Base-by-base conservation (phyloP, 2,888 invertebrate genomes). In the Sarcophaga caerulescens region DNA sequence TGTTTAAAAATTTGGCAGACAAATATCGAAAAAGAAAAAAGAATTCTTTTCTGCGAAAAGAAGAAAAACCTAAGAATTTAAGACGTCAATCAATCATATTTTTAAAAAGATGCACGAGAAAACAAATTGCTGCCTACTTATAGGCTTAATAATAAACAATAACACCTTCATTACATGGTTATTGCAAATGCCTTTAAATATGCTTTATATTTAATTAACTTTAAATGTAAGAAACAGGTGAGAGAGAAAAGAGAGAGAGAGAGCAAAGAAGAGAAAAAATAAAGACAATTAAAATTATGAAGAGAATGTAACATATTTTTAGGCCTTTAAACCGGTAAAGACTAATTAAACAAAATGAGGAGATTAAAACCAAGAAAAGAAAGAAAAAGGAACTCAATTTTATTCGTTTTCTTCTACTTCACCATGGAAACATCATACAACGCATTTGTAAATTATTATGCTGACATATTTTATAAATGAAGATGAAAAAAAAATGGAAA, bases 401-500 rank as follows among this genome's bases (percentile, higher is more conserved):
- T n/a, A 0, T n/a, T 14, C 19, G n/a, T 45, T 11, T 68, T 23
- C 25, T 14, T 62, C 19, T 35, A 19, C 65, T 8, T 19, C 10
- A 14, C 5, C 14, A 57, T 57, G 57, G 21, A 19, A 12, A 68
- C 68, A 68, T 52, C n/a, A 71, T 45, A n/a, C 35, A 23, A 14
- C 25, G 57, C 23, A 60, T 62, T 11, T 70, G 76, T 47, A 73
- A 60, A 66, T 47, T 35, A 70, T 70, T 63, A 47, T 68, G 44
- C 62, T 63, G 73, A 74, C 69, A 84, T 23, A 74, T 69, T 84
- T 84, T 74, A 14, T 57, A 69, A 84, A 79, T 74, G 25, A 23
- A 25, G 5, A 63, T 0, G 23, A 23, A 5, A 23, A 14, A 47
- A 3, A 47, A 47, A 47, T n/a, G 4, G 3, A 17, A 14, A 14